Evolutionary conservation across 2,797 vertebrate genomes (phyloP), one percentile per base, ranked within the genome.

Genomic region (Ctenopoma kingsleyae): DNA sequence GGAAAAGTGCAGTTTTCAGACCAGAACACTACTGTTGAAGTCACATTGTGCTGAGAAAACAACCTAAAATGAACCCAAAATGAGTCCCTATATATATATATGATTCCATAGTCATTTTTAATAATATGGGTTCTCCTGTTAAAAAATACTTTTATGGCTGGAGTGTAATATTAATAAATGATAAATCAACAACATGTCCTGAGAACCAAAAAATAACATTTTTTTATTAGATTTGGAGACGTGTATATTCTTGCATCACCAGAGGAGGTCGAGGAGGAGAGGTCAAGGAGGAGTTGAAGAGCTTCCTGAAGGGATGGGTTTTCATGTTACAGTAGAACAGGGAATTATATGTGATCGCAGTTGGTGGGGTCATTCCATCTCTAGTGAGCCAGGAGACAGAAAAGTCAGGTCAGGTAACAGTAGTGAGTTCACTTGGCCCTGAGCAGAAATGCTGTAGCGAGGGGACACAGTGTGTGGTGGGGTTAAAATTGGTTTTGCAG

Each of bases 1-100:
- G 47, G 66, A 25, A 68, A 76, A 67, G 12, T 76, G 51, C 44
- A 56, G 60, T 70, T 77, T 82, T 68, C 51, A 72, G 41, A 66
- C 8, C 64, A 70, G 23, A 68, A 65, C 38, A 57, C 59, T 58
- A 44, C 22, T 41, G 23, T 60, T 73, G 12, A 41, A 5, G 52
- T 12, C 35, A 23, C 43, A 69, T 15, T 48, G 44, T 38, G 0
- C 22, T 32, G 27, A 52, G 20, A 44, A 32, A 63, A 19, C 43
- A 30, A 68, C 65, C 71, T 53, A 2, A 76, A 58, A 52, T 65
- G 23, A 78, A 73, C 69, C 23, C 43, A 15, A 55, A 50, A 61
- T 30, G 1, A n/a, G 11, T 48, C 16, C 23, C 17, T 38, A 55
- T 30, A 7, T 30, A 30, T 7, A 30, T n/a, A n/a, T n/a, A n/a